Evolutionary conservation across 2,888 invertebrate species (phyloP).

Genomic region (Andrena camellia): DNA sequence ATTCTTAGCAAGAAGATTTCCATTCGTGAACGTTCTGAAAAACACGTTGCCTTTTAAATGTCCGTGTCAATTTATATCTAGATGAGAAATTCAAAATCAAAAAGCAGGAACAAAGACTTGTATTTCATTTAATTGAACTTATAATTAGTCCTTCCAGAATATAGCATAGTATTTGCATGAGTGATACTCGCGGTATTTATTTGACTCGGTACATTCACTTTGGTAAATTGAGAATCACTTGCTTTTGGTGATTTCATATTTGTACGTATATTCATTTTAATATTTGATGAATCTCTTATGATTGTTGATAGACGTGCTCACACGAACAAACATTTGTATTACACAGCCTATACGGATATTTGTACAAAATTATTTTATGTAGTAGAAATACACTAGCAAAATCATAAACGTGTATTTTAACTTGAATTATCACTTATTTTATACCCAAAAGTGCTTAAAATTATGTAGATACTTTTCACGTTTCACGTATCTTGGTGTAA

Average conservation of each 20-base stretch:
- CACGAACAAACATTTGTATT: background rate
- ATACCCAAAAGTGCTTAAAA: slow-evolving; percentile 22
- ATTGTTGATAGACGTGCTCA: background rate
- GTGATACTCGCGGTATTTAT: background rate
- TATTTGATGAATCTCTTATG: background rate
- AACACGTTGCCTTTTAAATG: slow-evolving; percentile 83
- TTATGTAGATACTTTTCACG: background rate
- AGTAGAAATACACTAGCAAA: slow-evolving; percentile 39
- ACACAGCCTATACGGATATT: background rate
- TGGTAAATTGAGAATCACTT: slow-evolving; percentile 1
- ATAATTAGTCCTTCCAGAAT: background rate
- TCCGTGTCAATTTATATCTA: background rate
- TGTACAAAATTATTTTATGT: slow-evolving; percentile 28
- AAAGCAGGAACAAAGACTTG: background rate
- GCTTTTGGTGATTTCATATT: slow-evolving; percentile 4
- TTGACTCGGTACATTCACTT: background rate
- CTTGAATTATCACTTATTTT: slow-evolving; percentile 21
- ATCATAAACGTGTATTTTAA: slow-evolving; percentile 14
- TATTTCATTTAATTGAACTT: slow-evolving; percentile 13
- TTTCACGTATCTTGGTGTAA: background rate
- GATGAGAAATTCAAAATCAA: background rate
- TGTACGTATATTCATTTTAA: slow-evolving; percentile 15
- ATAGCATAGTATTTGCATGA: background rate
- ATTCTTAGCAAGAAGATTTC: slow-evolving; percentile 76
- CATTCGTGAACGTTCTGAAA: slow-evolving; percentile 79